Evolutionary conservation across 2,888 invertebrate species (phyloP).

Genomic region (Trachelus iudaicus): DNA sequence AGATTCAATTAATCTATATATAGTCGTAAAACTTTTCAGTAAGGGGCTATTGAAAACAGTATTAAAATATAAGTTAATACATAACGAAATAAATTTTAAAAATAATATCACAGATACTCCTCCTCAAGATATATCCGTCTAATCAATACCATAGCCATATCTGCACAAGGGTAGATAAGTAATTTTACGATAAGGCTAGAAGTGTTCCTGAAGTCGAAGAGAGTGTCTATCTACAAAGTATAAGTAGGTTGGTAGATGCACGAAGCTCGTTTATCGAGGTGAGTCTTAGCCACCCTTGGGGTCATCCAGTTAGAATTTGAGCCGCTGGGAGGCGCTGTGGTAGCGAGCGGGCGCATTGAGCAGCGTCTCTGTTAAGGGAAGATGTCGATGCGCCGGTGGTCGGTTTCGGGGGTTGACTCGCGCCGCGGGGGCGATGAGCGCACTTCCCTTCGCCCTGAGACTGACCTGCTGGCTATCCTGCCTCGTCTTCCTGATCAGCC

Average conservation of each 20-base stretch:
- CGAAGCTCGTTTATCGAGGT: background rate
- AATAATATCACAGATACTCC: background rate
- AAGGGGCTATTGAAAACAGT: too few relatives aligned
- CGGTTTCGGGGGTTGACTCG: constrained; percentile 64
- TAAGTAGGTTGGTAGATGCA: background rate
- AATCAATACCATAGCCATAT: background rate
- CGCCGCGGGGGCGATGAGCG: constrained; percentile 66
- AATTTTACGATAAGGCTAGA: background rate
- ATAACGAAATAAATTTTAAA: background rate
- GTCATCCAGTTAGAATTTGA: background rate
- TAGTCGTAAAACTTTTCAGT: background rate
- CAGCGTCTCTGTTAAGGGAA: constrained; percentile 28
- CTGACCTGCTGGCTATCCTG: constrained; percentile 60
- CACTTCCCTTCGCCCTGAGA: constrained; percentile 63
- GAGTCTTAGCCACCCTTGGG: background rate
- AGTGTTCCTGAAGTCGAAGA: background rate
- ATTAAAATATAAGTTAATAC: background rate
- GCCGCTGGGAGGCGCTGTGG: constrained; percentile 21
- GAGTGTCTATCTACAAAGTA: background rate
- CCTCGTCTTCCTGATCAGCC: constrained; percentile 49
- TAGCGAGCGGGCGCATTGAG: constrained; percentile 29
- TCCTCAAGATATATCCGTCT: background rate
- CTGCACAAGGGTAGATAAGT: background rate
- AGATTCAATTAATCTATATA: background rate
- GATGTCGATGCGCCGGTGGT: constrained; percentile 64